phyloP scores from a whole-genome alignment of 2,888 invertebrate genomes.

The Vandiemenella viatica region DNA sequence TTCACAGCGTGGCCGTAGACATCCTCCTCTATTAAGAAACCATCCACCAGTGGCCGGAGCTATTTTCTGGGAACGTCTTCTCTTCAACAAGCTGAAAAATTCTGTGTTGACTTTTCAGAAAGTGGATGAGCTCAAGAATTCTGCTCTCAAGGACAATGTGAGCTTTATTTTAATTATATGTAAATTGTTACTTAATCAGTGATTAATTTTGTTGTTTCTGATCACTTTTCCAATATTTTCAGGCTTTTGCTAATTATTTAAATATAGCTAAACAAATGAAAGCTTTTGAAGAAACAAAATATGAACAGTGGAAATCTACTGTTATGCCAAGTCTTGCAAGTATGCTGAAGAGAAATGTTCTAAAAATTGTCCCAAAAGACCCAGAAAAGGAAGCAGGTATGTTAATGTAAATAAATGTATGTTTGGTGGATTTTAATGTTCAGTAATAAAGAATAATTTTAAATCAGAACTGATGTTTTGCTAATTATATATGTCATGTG shows the following conservation, averaged over 20 bases:
- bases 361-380: constrained; percentile 34
- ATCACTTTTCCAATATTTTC: constrained; percentile 10
- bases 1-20: constrained; percentile 40
- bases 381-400: constrained; percentile 1
- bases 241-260: constrained; percentile 64
- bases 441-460: too few species aligned
- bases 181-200: not conserved
- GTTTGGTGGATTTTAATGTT: too few species aligned
- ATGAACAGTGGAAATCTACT: constrained; percentile 50
- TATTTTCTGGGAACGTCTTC: constrained; percentile 69
- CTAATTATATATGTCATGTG: too few species aligned
- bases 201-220: not conserved
- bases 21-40: constrained; percentile 55
- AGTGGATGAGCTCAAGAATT: constrained; percentile 56
- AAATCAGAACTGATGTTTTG: too few species aligned
- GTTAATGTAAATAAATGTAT: too few species aligned
- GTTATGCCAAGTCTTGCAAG: constrained; percentile 47
- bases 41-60: constrained; percentile 71
- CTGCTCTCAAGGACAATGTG: constrained; percentile 51
- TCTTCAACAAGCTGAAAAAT: constrained; percentile 64
- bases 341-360: constrained; percentile 51
- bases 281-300: constrained; percentile 56
- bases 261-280: constrained; percentile 58
- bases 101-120: constrained; percentile 66
- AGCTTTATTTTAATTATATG: constrained; percentile 9